Evolutionary conservation across 2,888 invertebrate species (phyloP), one percentile per base, ranked within the genome.

Genomic region (Gibbula magus): DNA sequence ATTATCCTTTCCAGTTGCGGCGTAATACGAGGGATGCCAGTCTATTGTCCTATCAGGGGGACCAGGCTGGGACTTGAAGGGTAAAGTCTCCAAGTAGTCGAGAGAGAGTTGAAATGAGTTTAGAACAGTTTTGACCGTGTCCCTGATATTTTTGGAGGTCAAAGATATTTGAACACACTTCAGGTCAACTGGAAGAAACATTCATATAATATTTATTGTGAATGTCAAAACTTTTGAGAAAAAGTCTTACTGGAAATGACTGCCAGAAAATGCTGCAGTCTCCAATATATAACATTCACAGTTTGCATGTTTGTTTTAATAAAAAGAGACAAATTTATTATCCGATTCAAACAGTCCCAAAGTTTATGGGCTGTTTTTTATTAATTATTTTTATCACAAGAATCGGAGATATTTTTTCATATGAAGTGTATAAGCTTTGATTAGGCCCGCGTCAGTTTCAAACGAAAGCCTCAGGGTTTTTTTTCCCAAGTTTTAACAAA

Each of bases 31-130:
- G 2, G 84, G 85, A 79, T 89, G 85, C 88, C 88, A 89, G 70
- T 84, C 78, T 29, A 89, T 82, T 51, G 84, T 82, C 67, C 85
- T 79, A 39, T 79, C 32, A n/a, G 67, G 35, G 0, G 20, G 77
- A n/a, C 54, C 66, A 35, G 75, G 35, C 29, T 32, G 0, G 32
- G 70, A 16, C 22, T 66, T 52, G 56, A 51, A 74, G n/a, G 85
- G 84, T 78, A 89, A 82, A 22, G 95, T 96, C 91, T 97, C 96
- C 7, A 98, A 94, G 93, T 96, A 97, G 66, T 96, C 96, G n/a
- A 97, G 97, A 3, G 97, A 95, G 83, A 98, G 94, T 91, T 96
- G 95, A 93, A 97, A 97, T 45, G 96, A 95, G 91, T 95, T 95
- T 82, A 98, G 94, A 84, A 98, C 95, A 61, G 95, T 95, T 10